Evolutionary conservation across 2,797 vertebrate genomes (phyloP), one percentile per base, ranked within the genome.

Genomic region (Danionella dracula): DNA sequence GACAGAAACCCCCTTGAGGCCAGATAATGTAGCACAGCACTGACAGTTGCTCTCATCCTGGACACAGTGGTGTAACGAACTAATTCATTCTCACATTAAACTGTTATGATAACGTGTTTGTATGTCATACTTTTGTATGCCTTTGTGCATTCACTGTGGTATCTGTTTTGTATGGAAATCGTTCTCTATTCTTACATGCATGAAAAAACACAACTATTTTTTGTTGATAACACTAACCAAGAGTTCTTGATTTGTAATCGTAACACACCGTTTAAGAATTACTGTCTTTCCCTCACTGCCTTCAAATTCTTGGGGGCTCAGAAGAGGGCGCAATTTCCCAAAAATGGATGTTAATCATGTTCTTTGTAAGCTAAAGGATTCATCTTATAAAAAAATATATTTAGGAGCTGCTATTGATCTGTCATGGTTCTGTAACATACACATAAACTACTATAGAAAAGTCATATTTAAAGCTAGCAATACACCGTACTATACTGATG

Each of bases 1-100:
- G 54, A 41, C 54, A 42, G 38, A n/a, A 57, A 57, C 10, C 13
- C 37, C 54, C 38, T 29, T 8, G 54, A 57, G 54, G 54, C 16
- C 20, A 29, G 21, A 57, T 41, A 40, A 42, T 21, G 29, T 42
- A 21, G 15, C 15, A 57, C 21, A 2, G 21, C 54, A 8, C 29
- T 17, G 54, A 57, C 54, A 57, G 21, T 4, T 41, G 37, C 40
- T 42, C 54, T 29, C 13, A 12, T 42, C 27, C 9, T 21, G 29
- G 13, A n/a, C n/a, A n/a, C n/a, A n/a, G 2, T 12, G n/a, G 20
- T 5, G 38, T 57, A 15, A 40, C n/a, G 2, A 40, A 10, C 13
- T 12, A 27, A 40, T 55, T 19, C n/a, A 55, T 37, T 55, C 5
- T 0, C 20, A 40, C 5, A 31, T 29, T 57, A 41, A 29, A 42